Evolutionary conservation across 2,888 invertebrate species (phyloP).

Genomic region (Drosophila cognata): DNA sequence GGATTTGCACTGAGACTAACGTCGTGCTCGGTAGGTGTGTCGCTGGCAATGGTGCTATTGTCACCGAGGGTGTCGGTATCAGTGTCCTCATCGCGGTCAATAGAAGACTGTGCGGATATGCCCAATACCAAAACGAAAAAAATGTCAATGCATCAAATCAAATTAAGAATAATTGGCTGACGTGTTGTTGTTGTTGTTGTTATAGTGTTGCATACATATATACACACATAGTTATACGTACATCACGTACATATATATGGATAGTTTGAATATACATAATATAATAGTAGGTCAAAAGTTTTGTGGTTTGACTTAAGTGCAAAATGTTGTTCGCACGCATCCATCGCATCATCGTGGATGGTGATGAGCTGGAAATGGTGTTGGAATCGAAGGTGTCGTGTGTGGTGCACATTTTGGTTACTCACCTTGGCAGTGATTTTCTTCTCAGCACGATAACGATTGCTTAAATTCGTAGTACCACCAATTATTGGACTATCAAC

Average conservation of each 20-base stretch:
- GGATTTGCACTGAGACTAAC: constrained; percentile 37
- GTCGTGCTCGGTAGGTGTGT: constrained; percentile 72
- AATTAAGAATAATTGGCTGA: constrained; percentile 21
- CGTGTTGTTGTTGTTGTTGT: constrained; percentile 2
- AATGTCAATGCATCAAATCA: constrained; percentile 27
- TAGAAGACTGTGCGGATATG: constrained; percentile 62
- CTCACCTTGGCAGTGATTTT: constrained; percentile 85
- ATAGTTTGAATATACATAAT: background rate
- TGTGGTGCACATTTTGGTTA: constrained; percentile 5
- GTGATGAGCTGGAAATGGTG: constrained; percentile 49
- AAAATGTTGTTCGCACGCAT: constrained; percentile 14
- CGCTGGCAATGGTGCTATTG: constrained; percentile 72
- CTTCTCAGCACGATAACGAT: constrained; percentile 85
- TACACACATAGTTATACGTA: constrained; percentile 15
- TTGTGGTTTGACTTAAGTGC: constrained; percentile 28
- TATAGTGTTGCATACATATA: constrained; percentile 20
- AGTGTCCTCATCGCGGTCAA: constrained; percentile 67
- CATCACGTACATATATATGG: constrained; percentile 1
- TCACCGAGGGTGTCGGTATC: constrained; percentile 67
- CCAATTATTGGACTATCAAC: constrained; percentile 72
- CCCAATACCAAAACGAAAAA: constrained; percentile 42
- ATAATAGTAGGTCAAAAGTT: background rate
- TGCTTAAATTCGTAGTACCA: constrained; percentile 77
- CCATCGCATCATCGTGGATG: constrained; percentile 17
- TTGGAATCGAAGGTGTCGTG: background rate